Conservation (phyloP, 2,888 invertebrate genomes). For the Ferdinandea cuprea region DNA sequence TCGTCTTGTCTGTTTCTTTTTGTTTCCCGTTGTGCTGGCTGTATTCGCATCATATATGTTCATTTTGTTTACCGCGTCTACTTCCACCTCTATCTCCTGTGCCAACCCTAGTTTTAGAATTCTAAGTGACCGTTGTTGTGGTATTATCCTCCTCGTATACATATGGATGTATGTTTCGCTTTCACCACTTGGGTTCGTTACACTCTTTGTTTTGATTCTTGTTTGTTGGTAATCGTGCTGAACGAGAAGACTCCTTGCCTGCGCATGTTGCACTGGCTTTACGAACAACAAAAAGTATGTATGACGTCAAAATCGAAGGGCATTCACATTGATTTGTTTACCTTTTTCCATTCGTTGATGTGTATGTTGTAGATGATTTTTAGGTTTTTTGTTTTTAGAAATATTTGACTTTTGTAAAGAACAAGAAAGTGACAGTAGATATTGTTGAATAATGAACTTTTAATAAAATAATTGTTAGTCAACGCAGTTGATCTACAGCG, state of each 20-base stretch:
- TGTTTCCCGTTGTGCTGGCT: conserved; percentile 19
- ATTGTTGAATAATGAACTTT: no score
- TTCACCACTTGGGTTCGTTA: conserved; percentile 58
- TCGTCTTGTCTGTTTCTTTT: not conserved
- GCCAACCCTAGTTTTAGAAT: conserved; percentile 2
- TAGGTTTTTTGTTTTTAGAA: not conserved
- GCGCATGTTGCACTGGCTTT: conserved; percentile 4
- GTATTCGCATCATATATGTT: not conserved
- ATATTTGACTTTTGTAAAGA: not conserved
- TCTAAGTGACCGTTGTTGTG: conserved; percentile 56
- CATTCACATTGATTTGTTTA: conserved; percentile 69
- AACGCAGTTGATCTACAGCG: no score
- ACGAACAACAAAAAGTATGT: not conserved
- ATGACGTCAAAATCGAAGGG: conserved; percentile 66
- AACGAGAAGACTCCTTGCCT: conserved; percentile 2
- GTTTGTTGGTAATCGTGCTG: conserved; percentile 43
- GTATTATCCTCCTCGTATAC: conserved; percentile 43
- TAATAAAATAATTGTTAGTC: no score
- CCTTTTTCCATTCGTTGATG: conserved; percentile 17
- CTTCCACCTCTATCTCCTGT: not conserved
- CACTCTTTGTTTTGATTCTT: conserved; percentile 72
- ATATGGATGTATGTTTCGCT: not conserved
- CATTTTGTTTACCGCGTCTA: conserved; percentile 13
- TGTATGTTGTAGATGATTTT: not conserved
- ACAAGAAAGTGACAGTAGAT: no score